These are phyloP conservation scores for Pterocles gutturalis DNA, from an alignment of 2,113 vertebrate species.

Conservation along the genomic window DNA sequence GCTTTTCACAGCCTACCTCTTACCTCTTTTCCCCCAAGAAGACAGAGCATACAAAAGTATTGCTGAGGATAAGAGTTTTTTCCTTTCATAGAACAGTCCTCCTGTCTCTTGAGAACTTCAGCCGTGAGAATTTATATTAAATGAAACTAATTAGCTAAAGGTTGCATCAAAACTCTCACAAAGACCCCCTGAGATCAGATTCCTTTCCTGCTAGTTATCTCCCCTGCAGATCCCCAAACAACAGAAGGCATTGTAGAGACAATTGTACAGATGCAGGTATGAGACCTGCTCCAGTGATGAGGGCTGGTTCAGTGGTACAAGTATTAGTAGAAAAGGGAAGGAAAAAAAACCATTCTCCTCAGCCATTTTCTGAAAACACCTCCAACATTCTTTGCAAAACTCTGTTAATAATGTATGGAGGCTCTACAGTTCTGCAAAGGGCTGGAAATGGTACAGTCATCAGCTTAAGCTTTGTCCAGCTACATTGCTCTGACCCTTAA, in stretches of 20 bases:
- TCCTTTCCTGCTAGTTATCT: conserved; percentile 68
- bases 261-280: conserved; percentile 52
- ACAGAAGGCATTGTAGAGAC: conserved; percentile 60
- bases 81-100: conserved; percentile 51
- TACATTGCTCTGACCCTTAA: accelerated
- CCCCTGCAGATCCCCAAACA: conserved; percentile 34
- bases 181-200: conserved; percentile 63
- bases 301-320: background rate
- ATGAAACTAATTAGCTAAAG: conserved; percentile 74
- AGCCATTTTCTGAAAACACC: conserved; percentile 13
- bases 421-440: background rate
- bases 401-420: background rate
- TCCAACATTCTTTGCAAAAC: background rate
- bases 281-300: conserved; percentile 3
- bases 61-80: conserved; percentile 48
- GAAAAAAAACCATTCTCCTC: background rate
- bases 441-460: background rate
- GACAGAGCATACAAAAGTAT: background rate
- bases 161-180: conserved; percentile 70
- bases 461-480: background rate
- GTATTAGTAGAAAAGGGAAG: background rate
- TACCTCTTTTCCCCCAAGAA: conserved; percentile 50
- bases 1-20: background rate
- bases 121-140: conserved; percentile 66
- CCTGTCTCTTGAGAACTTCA: conserved; percentile 49